A percentile compares a stretch with the other conserved stretches of the same genome.
These are phyloP conservation scores for Thinocorus orbignyianus DNA, from an alignment of 2,113 vertebrate genomes.

Conservation along the genomic window DNA sequence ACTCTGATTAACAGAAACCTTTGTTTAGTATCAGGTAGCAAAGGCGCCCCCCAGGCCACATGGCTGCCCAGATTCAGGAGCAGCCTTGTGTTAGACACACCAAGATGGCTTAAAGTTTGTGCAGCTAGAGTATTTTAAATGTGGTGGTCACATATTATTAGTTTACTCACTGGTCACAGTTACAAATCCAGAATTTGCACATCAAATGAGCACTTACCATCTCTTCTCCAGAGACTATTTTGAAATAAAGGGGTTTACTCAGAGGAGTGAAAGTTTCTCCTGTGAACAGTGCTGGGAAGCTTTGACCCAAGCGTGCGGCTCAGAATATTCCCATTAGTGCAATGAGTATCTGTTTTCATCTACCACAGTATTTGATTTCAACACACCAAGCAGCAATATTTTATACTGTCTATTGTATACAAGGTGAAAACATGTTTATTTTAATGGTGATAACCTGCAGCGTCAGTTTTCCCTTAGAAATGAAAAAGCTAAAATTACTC, in stretches of 20 bases:
- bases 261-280: not conserved
- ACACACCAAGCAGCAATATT: not conserved
- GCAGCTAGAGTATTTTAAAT: not conserved
- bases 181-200: not conserved
- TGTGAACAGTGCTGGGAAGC: not conserved
- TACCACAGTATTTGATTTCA: not conserved
- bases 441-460: not conserved
- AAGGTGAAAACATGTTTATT: slow-evolving; percentile 18
- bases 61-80: not conserved
- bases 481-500: not conserved
- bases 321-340: not conserved
- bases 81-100: not conserved
- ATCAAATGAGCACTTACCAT: not conserved
- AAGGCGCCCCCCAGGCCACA: not conserved
- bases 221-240: not conserved
- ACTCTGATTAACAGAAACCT: not conserved
- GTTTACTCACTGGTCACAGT: not conserved
- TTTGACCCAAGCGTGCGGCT: accelerated
- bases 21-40: not conserved
- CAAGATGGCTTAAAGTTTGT: not conserved
- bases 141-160: not conserved
- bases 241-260: not conserved
- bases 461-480: not conserved
- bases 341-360: not conserved
- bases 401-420: not conserved